Evolutionary conservation across 2,113 vertebrate genomes (phyloP).

Genomic region (Litocranius walleri): DNA sequence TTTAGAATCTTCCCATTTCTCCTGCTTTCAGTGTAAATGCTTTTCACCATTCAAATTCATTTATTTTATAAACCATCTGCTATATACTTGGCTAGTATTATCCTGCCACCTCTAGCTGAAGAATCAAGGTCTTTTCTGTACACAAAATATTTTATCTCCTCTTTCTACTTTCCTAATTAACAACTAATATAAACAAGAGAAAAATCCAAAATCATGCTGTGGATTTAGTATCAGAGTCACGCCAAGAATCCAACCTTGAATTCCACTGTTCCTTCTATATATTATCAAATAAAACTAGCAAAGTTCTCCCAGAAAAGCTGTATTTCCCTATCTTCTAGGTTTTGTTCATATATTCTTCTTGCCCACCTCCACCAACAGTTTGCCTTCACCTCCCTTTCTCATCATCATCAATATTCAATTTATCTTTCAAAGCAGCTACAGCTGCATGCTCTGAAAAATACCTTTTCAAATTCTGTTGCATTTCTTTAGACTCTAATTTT

Average conservation of each 20-base stretch:
- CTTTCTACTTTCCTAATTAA: conserved; percentile 21
- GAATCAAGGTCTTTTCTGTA: neutral
- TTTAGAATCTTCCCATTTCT: neutral
- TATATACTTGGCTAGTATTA: neutral
- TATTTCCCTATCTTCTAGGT: neutral
- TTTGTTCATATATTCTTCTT: neutral
- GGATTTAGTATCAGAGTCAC: neutral
- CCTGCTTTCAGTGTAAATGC: neutral
- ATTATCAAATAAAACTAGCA: neutral
- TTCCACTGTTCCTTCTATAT: neutral
- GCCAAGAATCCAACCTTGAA: neutral
- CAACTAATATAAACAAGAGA: neutral
- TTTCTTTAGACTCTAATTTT: conserved; percentile 10
- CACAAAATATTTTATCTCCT: neutral
- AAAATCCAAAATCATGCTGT: neutral
- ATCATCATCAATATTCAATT: neutral
- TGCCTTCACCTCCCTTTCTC: neutral
- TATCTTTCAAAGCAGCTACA: neutral
- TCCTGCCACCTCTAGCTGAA: neutral
- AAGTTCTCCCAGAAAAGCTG: neutral
- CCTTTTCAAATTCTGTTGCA: neutral
- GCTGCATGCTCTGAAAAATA: neutral
- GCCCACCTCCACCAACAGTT: neutral
- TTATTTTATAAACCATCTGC: conserved; percentile 3
- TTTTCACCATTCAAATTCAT: neutral